Evolutionary conservation across 35 echinoderm and acorn worm genomes (phyloP), one percentile per base, ranked within the genome.

Genomic region (Heliocidaris tuberculata): DNA sequence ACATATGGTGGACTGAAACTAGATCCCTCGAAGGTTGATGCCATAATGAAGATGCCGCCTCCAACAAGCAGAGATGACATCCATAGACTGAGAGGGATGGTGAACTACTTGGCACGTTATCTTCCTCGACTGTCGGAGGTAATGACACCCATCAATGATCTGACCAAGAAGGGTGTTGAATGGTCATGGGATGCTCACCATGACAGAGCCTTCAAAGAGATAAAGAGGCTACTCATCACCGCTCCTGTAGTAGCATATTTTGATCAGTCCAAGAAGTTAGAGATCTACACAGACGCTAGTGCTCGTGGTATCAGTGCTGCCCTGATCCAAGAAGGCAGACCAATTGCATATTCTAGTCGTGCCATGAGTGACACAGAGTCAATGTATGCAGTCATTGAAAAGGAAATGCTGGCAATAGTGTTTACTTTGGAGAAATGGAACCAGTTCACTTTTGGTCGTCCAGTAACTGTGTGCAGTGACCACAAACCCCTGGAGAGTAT

Each of bases 361-460:
- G 96, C 96, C 2, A 78, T 96, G 96, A 96, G 92, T 21, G 90
- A 60, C 24, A 86, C 96, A 48, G 94, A 98, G 48, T 88, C 85
- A 88, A 92, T 95, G 13, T 95, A 96, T 85, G 31, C 96, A 24
- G 32, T 31, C 31, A 96, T 70, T 92, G 94, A 96, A 47, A 96
- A 96, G 65, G 96, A 96, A 49, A 90, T 94, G 93, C 93, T 96
- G 21, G 96, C 93, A 12, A n/a, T 96, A 6, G 27, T 91, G 8
- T 10, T 91, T 85, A 86, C 93, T 5, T 6, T 96, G 5, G 86
- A 94, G 52, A 59, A 85, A 24, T 92, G 50, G 29, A 27, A 96
- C 31, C 96, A 96, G 42, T 94, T 61, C 47, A 92, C 89, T 47
- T 94, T 65, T 92, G 94, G 94, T 5, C 48, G 94, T 31, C 7